A percentile compares a stretch with the other conserved stretches of the same genome.
Conservation (phyloP, 2,888 invertebrate species). For the Neoitamus cyanurus region DNA sequence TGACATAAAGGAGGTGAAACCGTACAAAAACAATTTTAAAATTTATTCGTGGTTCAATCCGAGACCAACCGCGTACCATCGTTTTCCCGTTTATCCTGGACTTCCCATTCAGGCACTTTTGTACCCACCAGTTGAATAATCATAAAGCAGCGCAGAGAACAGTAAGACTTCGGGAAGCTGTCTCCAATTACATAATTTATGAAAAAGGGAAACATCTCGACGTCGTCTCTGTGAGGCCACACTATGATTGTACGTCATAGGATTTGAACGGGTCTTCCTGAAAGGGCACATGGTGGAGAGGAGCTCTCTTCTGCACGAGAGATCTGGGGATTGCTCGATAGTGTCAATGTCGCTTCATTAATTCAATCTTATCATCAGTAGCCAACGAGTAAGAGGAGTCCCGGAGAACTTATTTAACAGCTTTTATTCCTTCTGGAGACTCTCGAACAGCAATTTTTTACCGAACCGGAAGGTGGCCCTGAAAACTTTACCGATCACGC, state of each 20-base stretch:
- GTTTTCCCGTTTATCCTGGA: neutral
- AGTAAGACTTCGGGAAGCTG: neutral
- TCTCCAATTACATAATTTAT: conserved; percentile 1
- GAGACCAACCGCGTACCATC: neutral
- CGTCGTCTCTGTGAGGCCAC: neutral
- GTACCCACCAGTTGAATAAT: neutral
- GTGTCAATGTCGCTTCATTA: conserved; percentile 1
- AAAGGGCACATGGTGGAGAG: neutral
- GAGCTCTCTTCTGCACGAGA: neutral
- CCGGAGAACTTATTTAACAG: neutral
- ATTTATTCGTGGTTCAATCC: neutral
- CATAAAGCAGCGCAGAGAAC: neutral
- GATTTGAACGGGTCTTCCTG: neutral
- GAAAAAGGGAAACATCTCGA: neutral
- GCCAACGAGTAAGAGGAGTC: neutral
- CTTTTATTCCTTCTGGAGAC: neutral
- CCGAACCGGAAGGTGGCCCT: neutral
- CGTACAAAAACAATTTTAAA: neutral
- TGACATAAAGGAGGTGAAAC: neutral
- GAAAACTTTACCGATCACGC: neutral
- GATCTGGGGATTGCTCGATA: neutral
- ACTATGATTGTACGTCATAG: neutral
- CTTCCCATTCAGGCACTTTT: neutral
- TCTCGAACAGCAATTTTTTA: neutral
- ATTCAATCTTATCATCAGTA: neutral